These are phyloP conservation scores for Anagrus nilaparvatae DNA, from an alignment of 1,140 invertebrate species.

Conservation along the genomic window DNA sequence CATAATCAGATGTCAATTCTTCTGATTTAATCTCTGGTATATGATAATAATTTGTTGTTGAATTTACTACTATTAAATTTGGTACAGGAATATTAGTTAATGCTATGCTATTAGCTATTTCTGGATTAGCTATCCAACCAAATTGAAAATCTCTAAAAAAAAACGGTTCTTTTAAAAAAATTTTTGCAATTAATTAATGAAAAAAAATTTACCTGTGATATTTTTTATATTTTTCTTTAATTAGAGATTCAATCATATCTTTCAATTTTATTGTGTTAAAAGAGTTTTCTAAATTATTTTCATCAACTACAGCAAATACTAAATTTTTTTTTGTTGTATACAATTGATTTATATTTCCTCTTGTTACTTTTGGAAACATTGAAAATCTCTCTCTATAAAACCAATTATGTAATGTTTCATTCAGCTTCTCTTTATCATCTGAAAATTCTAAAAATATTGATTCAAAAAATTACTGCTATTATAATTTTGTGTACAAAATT, in stretches of 20 bases:
- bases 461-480: slow-evolving; percentile 10
- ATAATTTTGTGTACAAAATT: neutral
- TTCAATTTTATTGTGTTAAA: slow-evolving; percentile 71
- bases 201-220: slow-evolving; percentile 58
- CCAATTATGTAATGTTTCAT: slow-evolving; percentile 71
- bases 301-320: slow-evolving; percentile 79
- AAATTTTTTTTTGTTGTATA: slow-evolving; percentile 73
- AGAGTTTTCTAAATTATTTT: slow-evolving; percentile 73
- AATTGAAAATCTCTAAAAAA: slow-evolving; percentile 67
- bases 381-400: slow-evolving; percentile 82
- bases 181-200: neutral
- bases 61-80: slow-evolving; percentile 79
- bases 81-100: slow-evolving; percentile 74
- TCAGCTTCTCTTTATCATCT: slow-evolving; percentile 45
- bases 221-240: slow-evolving; percentile 61
- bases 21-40: slow-evolving; percentile 73
- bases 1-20: slow-evolving; percentile 63
- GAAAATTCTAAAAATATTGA: too few species aligned
- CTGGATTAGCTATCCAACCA: slow-evolving; percentile 78
- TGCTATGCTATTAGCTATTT: slow-evolving; percentile 81
- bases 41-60: slow-evolving; percentile 80
- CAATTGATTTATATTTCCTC: slow-evolving; percentile 72
- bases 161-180: too few species aligned
- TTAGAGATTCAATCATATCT: slow-evolving; percentile 77
- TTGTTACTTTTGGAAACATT: slow-evolving; percentile 77